Evolutionary conservation across 2,797 vertebrate genomes (phyloP), one percentile per base, ranked within the genome.

Genomic region (Protonibea diacanthus): DNA sequence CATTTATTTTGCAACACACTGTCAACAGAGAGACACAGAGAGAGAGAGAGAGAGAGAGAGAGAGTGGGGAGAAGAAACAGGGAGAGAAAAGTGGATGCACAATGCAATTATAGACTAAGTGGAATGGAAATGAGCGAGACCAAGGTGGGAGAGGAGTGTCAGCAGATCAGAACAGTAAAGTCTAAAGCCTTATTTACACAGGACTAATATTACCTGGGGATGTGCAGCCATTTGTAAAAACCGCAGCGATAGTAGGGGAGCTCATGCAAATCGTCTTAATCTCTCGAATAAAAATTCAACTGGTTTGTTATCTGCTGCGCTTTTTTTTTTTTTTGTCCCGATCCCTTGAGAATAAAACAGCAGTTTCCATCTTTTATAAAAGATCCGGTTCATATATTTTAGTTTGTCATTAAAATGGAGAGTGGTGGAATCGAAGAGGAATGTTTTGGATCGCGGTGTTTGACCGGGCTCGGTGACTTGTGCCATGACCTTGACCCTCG

Each of bases 81-180:
- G 29, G 29, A 29, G 29, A 73, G 72, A 12, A 61, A 63, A 48
- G 49, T 40, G 76, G 74, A 61, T 67, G 53, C 45, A 71, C 81
- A 61, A 57, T 81, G 90, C 81, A 87, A 82, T 88, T 91, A 90
- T 68, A 70, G 86, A 89, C 83, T 38, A 82, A 76, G 71, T 14
- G 70, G 61, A 64, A 83, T 85, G 82, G 79, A 89, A 75, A 81
- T 75, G 80, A 86, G 86, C 59, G 68, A 65, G 56, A 63, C 14
- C 12, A 53, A 83, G 82, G 76, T 57, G 71, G 72, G 75, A 72
- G 78, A 80, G 51, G 25, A 56, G 81, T 47, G 61, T 56, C 49
- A 51, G 84, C 57, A 55, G 53, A 76, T 71, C 76, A 72, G 84
- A 70, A 74, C 76, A 74, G 71, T 81, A 67, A 71, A 51, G 64